These are phyloP conservation scores for Polymixis lichenea DNA, from an alignment of 2,888 invertebrate species.

Conservation along the genomic window DNA sequence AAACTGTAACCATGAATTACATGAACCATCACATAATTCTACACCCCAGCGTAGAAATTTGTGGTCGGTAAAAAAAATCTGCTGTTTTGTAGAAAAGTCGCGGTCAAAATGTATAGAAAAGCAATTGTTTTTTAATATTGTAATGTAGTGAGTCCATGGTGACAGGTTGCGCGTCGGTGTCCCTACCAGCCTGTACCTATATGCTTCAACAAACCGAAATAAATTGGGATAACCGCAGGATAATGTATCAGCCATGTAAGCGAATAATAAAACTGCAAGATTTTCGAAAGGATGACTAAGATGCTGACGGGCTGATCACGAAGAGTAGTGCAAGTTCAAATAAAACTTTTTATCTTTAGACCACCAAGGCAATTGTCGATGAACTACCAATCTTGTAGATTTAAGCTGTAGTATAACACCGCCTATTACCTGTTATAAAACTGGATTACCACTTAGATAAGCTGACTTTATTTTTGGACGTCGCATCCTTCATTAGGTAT, in stretches of 20 bases:
- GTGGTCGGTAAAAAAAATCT: no score
- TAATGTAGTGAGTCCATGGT: no score
- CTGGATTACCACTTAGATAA: conserved; percentile 3
- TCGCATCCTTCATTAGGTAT: conserved; percentile 6
- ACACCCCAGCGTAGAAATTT: no score
- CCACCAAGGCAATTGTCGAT: neutral
- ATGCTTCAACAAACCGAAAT: neutral
- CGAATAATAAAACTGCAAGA: neutral
- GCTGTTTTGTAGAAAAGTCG: no score
- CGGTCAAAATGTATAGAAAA: no score
- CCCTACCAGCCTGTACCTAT: neutral
- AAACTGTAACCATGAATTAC: no score
- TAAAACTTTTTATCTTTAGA: neutral
- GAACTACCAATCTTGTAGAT: neutral
- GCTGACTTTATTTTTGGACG: neutral
- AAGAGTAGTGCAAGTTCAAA: neutral
- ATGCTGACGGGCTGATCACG: neutral
- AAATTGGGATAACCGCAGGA: neutral
- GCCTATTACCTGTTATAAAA: conserved; percentile 7
- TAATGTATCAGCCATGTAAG: neutral
- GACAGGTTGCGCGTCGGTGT: no score
- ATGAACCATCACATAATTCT: no score
- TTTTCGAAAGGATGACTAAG: neutral
- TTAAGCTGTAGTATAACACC: neutral
- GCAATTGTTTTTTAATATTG: no score